Evolutionary conservation across 2,888 invertebrate species (phyloP).

Genomic region (Mythimna loreyi): DNA sequence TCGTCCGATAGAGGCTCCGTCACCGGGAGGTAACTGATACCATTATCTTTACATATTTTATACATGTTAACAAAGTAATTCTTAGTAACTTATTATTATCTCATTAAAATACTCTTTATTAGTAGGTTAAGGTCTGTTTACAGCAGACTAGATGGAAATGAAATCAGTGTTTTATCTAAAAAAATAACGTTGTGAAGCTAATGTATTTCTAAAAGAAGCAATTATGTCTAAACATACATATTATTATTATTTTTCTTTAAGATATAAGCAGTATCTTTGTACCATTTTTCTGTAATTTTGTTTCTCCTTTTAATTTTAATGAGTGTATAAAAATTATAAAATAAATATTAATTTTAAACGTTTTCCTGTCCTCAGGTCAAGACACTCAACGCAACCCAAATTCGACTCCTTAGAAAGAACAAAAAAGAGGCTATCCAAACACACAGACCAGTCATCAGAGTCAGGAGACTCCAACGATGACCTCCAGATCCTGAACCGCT

Average conservation of each 20-base stretch:
- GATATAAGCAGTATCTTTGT: too few relatives aligned
- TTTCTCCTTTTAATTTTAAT: too few relatives aligned
- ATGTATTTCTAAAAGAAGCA: neutral
- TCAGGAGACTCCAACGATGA: constrained; percentile 88
- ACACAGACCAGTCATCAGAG: constrained; percentile 82
- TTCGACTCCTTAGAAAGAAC: constrained; percentile 70
- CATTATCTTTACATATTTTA: neutral
- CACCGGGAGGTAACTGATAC: constrained; percentile 70
- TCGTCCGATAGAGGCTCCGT: constrained; percentile 74
- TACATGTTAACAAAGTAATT: neutral
- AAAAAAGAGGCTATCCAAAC: constrained; percentile 71
- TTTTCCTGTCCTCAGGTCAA: constrained; percentile 69
- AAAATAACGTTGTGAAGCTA: too few relatives aligned
- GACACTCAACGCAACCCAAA: constrained; percentile 71
- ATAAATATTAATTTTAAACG: constrained; percentile 12
- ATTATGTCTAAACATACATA: neutral
- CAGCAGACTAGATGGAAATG: neutral
- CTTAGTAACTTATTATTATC: neutral
- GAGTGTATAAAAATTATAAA: too few relatives aligned
- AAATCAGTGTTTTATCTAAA: neutral
- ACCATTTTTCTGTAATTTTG: too few relatives aligned
- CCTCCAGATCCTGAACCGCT: constrained; percentile 86
- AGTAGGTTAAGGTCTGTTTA: neutral
- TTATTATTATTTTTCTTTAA: too few relatives aligned
- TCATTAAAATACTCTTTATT: neutral